Evolutionary conservation across 2,113 vertebrate genomes (phyloP).

Genomic region (Ptyas mucosa): DNA sequence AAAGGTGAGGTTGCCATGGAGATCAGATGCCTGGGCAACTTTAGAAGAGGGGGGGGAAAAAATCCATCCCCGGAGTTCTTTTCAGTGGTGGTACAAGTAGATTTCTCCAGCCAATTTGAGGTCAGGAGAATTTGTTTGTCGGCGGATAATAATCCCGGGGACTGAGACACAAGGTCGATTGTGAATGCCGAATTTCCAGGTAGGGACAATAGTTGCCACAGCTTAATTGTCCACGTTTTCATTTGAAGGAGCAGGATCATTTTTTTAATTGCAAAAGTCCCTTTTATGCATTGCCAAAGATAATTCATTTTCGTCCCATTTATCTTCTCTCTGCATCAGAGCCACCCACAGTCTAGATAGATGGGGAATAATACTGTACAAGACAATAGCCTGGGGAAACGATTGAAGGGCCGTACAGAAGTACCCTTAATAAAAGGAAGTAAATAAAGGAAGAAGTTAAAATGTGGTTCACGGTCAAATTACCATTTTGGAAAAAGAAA

Average conservation of each 20-base stretch:
- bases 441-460: neutral
- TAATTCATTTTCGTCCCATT: neutral
- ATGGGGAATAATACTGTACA: neutral
- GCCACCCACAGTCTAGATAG: neutral
- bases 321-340: neutral
- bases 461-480: neutral
- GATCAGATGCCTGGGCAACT: neutral
- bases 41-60: neutral
- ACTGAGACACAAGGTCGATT: neutral
- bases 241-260: neutral
- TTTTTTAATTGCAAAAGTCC: neutral
- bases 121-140: neutral
- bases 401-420: neutral
- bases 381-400: neutral
- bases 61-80: neutral
- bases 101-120: neutral
- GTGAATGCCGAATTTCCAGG: neutral
- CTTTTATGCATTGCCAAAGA: neutral
- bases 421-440: neutral
- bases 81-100: neutral
- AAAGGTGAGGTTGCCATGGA: constrained; percentile 10
- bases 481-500: neutral
- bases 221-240: neutral
- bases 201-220: neutral
- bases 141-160: neutral